Evolutionary conservation across 2,113 vertebrate genomes (phyloP).

Genomic region (Atlantisia rogersi): DNA sequence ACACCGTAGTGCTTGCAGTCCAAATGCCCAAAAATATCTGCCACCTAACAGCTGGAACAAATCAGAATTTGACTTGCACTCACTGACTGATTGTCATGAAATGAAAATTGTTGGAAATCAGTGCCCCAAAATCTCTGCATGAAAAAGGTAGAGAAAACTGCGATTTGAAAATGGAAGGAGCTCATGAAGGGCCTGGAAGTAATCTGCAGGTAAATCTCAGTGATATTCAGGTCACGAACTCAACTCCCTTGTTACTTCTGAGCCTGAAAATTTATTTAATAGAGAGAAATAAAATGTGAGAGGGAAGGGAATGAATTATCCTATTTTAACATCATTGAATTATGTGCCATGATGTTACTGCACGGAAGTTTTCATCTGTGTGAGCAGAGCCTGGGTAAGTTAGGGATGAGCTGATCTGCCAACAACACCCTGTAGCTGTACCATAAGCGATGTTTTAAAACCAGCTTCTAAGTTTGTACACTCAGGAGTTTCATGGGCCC

Average conservation of each 20-base stretch:
- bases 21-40: not conserved
- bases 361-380: not conserved
- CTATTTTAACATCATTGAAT: constrained; percentile 20
- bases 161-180: not conserved
- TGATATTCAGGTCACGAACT: not conserved
- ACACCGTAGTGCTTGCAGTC: not conserved
- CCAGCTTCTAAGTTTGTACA: not conserved
- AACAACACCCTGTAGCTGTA: not conserved
- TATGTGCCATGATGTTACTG: not conserved
- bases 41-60: not conserved
- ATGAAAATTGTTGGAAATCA: not conserved
- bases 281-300: constrained; percentile 38
- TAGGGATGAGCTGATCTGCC: not conserved
- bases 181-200: not conserved
- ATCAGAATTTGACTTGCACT: not conserved
- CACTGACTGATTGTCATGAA: not conserved
- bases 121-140: not conserved
- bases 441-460: not conserved
- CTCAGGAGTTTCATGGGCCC: not conserved
- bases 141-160: not conserved
- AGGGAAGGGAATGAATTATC: constrained; percentile 2
- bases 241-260: not conserved
- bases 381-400: not conserved
- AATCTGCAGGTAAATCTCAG: constrained; percentile 35
- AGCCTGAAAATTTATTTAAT: constrained; percentile 35